Evolutionary conservation across 2,797 vertebrate species (phyloP).

Genomic region (Loris lydekkerianus): DNA sequence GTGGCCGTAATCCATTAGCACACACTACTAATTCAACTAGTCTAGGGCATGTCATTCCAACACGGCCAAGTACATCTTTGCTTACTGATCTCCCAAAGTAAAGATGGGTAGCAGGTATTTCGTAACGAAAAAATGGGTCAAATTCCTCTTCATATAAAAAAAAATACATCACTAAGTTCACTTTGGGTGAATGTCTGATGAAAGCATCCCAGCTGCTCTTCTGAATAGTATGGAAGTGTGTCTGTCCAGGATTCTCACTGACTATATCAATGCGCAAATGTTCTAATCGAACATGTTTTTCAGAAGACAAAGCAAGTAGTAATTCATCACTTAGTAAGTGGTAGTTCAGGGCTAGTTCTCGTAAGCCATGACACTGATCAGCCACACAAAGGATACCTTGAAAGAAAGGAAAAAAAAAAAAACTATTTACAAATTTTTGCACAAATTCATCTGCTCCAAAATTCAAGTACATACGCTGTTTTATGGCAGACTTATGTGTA

Average conservation of each 20-base stretch:
- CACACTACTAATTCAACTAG: constrained; percentile 98
- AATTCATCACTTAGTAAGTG: constrained; percentile 97
- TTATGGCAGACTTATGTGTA: background rate
- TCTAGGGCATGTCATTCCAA: constrained; percentile 97
- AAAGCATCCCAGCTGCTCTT: constrained; percentile 99
- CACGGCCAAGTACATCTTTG: constrained; percentile 97
- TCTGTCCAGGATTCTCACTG: constrained; percentile 97
- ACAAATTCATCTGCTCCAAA: constrained; percentile 54
- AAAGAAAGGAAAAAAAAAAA: constrained; percentile 46
- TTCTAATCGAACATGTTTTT: constrained; percentile 97
- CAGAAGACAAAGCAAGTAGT: constrained; percentile 97
- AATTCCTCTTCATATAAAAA: constrained; percentile 99
- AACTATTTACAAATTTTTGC: constrained; percentile 60
- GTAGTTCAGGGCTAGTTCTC: constrained; percentile 98
- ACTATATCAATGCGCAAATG: constrained; percentile 98
- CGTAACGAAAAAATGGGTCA: constrained; percentile 97
- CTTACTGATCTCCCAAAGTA: constrained; percentile 99
- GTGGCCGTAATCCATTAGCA: constrained; percentile 96
- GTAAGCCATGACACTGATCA: constrained; percentile 97
- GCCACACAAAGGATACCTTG: constrained; percentile 98
- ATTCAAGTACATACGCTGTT: background rate
- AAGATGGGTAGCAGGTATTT: constrained; percentile 97
- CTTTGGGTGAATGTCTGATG: constrained; percentile 97
- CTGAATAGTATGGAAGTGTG: constrained; percentile 96
- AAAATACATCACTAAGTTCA: constrained; percentile 99